These are phyloP conservation scores for Lapara coniferarum DNA, from an alignment of 2,888 invertebrate genomes.

Conservation along the genomic window DNA sequence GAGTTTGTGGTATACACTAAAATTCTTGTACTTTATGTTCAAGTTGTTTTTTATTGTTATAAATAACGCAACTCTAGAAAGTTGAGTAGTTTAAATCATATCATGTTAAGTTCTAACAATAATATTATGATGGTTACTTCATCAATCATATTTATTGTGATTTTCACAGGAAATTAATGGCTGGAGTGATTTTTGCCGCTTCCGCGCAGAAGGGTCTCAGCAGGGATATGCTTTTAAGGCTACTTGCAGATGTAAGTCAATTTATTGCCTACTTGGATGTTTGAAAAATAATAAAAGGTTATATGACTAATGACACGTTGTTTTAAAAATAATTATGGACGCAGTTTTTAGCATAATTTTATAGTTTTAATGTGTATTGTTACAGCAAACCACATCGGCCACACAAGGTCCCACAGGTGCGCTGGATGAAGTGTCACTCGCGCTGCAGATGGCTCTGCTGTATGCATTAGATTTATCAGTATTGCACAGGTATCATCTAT, in stretches of 20 bases:
- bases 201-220: conserved; percentile 84
- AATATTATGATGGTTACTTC: no score
- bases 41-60: background rate
- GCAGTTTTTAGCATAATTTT: background rate
- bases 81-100: no score
- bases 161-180: conserved; percentile 64
- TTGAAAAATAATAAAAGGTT: no score
- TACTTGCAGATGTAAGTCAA: conserved; percentile 67
- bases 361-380: conserved; percentile 35
- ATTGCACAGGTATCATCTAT: conserved; percentile 78
- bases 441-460: conserved; percentile 91
- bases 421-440: conserved; percentile 90
- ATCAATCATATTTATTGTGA: conserved; percentile 11
- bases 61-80: background rate
- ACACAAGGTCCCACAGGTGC: conserved; percentile 85
- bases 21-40: no score
- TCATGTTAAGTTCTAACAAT: no score
- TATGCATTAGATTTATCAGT: conserved; percentile 93
- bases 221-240: conserved; percentile 86
- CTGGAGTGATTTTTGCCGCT: conserved; percentile 72
- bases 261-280: conserved; percentile 31
- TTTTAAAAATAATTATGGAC: no score
- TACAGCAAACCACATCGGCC: conserved; percentile 69
- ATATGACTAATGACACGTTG: no score
- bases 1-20: conserved; percentile 38